A percentile compares a stretch with the other conserved stretches of the same genome.
These are phyloP conservation scores for Auanema freiburgensis DNA, from an alignment of 2,888 invertebrate genomes.

Conservation along the genomic window DNA sequence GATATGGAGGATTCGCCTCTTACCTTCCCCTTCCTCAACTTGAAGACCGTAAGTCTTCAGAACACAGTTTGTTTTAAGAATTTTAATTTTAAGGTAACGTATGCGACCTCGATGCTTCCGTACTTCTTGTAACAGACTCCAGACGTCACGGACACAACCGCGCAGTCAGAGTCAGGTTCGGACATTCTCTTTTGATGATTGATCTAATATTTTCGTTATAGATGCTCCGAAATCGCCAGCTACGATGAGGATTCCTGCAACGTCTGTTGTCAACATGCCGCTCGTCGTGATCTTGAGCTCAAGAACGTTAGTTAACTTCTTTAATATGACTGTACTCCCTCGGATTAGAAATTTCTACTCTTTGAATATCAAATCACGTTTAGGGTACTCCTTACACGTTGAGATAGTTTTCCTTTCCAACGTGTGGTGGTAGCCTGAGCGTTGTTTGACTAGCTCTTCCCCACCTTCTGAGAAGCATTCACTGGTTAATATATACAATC, in stretches of 20 bases:
- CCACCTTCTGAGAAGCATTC: background rate
- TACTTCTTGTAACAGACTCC: constrained; percentile 45
- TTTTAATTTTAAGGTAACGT: constrained; percentile 41
- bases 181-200: background rate
- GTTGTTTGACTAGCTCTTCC: background rate
- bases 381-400: constrained; percentile 10
- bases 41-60: constrained; percentile 32
- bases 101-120: constrained; percentile 50
- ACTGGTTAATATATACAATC: background rate
- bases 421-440: background rate
- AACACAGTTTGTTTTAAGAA: background rate
- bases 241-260: constrained; percentile 52
- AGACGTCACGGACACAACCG: constrained; percentile 29
- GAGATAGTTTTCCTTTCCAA: background rate
- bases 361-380: constrained; percentile 1
- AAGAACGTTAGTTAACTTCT: constrained; percentile 29
- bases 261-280: constrained; percentile 51
- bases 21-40: constrained; percentile 32
- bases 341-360: background rate
- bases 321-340: background rate
- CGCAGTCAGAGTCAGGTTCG: constrained; percentile 42
- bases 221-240: constrained; percentile 48
- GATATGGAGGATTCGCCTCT: constrained; percentile 14
- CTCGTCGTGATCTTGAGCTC: constrained; percentile 41
- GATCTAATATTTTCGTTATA: constrained; percentile 6